Base-by-base conservation (phyloP, 2,797 vertebrate species). In the Molossus molossus region DNA sequence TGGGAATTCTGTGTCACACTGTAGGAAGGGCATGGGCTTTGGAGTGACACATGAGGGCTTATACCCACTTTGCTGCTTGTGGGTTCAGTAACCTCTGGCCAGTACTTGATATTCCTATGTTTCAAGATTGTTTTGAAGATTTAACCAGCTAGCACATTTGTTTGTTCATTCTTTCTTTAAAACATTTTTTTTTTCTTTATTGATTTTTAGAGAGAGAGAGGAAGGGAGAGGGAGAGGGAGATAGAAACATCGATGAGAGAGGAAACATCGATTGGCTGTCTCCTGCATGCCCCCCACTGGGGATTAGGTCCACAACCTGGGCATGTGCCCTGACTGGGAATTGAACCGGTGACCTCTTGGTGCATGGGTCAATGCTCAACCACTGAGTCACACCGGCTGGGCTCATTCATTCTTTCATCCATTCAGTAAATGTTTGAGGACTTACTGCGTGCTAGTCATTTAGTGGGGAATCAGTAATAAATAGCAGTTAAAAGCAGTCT, bases 401-500 rank as follows among this genome's bases (percentile, higher is more conserved):
- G 60, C 25, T 62, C 60, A 27, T 6, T 82, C 33, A 37, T 62
- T 65, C 79, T 58, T 58, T 91, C 40, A 72, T 23, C 37, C 58
- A 81, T 50, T 80, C 88, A 87, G 5, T 67, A 67, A 65, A 40
- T 94, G 73, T 91, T 40, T 58, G 60, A 50, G 20, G 20, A 45
- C 13, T 7, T 55, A 14, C 15, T 27, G 23, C 0, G 8, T 60
- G 23, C 53, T n/a, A 65, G 11, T 67, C 58, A 65, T 40, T 91
- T 57, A 58, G 18, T 60, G 27, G 37, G 25, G 40, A 73, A 58
- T 45, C 65, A 40, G 17, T 37, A 79, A 81, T 33, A 79, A 89
- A 84, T 5, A 69, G 33, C 33, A 33, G 55, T 58, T 94, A n/a
- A 88, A 79, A 92, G 84, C 18, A 72, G 27, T 77, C 40, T 77